These are phyloP conservation scores for Hippocampus mohnikei DNA, from an alignment of 2,113 vertebrate genomes.

Conservation along the genomic window DNA sequence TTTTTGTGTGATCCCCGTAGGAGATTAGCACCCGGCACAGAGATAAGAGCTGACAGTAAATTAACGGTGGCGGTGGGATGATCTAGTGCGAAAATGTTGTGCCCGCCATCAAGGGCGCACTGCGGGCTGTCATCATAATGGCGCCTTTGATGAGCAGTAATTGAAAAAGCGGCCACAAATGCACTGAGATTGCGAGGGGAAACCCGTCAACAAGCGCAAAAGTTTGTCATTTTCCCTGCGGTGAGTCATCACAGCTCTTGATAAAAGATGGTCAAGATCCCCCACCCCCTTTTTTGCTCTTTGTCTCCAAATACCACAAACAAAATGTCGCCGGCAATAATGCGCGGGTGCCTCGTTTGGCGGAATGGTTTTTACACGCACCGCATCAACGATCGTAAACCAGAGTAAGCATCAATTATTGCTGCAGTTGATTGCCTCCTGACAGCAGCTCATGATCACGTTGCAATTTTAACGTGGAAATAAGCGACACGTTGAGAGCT, in stretches of 20 bases:
- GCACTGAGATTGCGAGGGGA: constrained; percentile 2
- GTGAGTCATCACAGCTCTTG: not conserved
- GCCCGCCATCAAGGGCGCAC: constrained; percentile 64
- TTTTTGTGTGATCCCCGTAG: not conserved
- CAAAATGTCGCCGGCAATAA: not conserved
- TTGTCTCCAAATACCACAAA: not conserved
- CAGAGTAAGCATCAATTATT: not conserved
- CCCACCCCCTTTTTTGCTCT: not conserved
- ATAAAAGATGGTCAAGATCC: not conserved
- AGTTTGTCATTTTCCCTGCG: not conserved
- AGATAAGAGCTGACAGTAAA: constrained; percentile 75
- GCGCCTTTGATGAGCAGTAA: constrained; percentile 61
- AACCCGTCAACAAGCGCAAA: not conserved
- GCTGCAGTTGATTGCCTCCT: not conserved
- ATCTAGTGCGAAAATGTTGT: constrained; percentile 75
- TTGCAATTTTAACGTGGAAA: not conserved
- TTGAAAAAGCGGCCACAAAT: constrained; percentile 64
- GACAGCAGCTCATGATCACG: not conserved
- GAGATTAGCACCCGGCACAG: not conserved
- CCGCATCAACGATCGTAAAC: not conserved
- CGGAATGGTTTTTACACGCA: not conserved
- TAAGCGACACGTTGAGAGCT: not conserved
- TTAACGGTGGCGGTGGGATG: constrained; percentile 71
- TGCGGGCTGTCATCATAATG: constrained; percentile 66
- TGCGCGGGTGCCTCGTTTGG: not conserved